These are phyloP conservation scores for Lasiurus borealis DNA, from an alignment of 2,113 vertebrate species.

Conservation along the genomic window DNA sequence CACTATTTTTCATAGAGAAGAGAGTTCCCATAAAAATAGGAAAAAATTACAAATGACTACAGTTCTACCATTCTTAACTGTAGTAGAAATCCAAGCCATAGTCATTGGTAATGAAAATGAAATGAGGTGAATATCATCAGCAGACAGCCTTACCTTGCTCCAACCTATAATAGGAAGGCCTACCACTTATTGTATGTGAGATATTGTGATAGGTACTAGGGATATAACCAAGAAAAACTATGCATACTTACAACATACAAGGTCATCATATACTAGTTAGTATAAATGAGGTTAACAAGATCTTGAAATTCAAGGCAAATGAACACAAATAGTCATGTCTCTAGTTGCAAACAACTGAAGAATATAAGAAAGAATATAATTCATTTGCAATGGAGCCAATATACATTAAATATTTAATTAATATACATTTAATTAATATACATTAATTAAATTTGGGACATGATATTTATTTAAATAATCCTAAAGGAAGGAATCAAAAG, in stretches of 20 bases:
- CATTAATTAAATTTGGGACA: constrained; percentile 49
- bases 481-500: constrained; percentile 24
- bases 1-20: background rate
- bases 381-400: constrained; percentile 23
- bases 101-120: constrained; percentile 51
- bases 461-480: constrained; percentile 59
- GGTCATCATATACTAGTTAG: background rate
- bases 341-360: constrained; percentile 29
- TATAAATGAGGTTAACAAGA: constrained; percentile 29
- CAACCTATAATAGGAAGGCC: background rate
- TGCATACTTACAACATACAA: background rate
- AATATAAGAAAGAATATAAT: constrained; percentile 58
- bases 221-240: background rate
- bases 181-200: background rate
- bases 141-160: background rate
- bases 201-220: background rate
- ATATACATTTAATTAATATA: too few species aligned
- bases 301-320: constrained; percentile 31
- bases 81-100: constrained; percentile 44
- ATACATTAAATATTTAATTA: constrained; percentile 52
- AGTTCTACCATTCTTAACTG: background rate
- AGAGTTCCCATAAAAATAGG: constrained; percentile 38
- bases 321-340: background rate
- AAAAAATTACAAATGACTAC: constrained; percentile 20
- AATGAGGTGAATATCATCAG: constrained; percentile 38